Base-by-base conservation (phyloP, 1,140 invertebrate species). In the Eupeodes corollae region DNA sequence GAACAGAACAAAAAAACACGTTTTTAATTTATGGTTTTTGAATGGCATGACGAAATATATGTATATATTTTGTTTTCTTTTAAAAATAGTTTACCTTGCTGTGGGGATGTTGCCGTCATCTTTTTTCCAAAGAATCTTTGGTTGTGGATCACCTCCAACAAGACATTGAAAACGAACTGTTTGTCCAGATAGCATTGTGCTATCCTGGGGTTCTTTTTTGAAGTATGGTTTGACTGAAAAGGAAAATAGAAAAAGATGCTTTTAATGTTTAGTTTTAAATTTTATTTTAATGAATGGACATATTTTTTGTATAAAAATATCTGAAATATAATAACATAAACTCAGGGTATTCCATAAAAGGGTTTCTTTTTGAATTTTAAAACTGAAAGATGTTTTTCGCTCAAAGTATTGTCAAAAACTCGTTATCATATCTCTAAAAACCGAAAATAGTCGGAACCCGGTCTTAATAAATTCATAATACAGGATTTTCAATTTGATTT, bases 71-170 rank as follows among this genome's bases (percentile, higher is more conserved):
- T 44, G 33, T 44, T 44, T 44, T 34, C 16, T 21, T 44, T 21
- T 6, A 16, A 30, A 26, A 19, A 26, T 5, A 11, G 16, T 5
- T 42, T 51, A 51, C 49, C 49, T 55, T 6, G 83, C 81, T 41
- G 81, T 76, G 1, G 86, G 84, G 73, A 91, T 87, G 59, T 85
- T 83, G 12, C 83, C 85, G 52, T 87, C 86, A 63, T 91, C 84
- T 58, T 90, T 82, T 41, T 84, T 79, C 93, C 92, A 94, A 40
- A 91, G 78, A 11, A 94, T 82, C 53, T 87, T 82, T 0, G 91
- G 88, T 19, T 76, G 74, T n/a, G 91, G 91, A 68, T 92, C 88
- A 11, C 92, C 93, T 44, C 86, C 86, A 0, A 91, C 90, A 44
- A 81, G 78, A 63, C 93, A 98, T 40, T 86, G 83, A 62, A 98